Evolutionary conservation across 2,113 vertebrate genomes (phyloP).

Genomic region (Myrmecophaga tridactyla): DNA sequence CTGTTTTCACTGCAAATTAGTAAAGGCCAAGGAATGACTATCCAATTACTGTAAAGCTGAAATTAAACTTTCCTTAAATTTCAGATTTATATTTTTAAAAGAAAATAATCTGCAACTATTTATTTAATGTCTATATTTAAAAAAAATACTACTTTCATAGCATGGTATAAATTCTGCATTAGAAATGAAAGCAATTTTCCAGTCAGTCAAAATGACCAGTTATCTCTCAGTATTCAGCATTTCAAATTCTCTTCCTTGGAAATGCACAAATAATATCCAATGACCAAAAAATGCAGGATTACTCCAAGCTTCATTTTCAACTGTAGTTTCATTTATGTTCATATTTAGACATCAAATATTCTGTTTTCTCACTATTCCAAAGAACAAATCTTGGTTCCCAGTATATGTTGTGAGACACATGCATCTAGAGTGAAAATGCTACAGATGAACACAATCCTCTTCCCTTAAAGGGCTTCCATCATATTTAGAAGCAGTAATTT

Average conservation of each 20-base stretch:
- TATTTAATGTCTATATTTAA: neutral
- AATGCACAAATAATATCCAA: neutral
- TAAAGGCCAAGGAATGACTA: neutral
- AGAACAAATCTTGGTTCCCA: neutral
- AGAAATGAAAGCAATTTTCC: conserved; percentile 7
- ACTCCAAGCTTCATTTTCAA: neutral
- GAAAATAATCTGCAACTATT: neutral
- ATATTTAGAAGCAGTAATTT: neutral
- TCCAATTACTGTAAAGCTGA: neutral
- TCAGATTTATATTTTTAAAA: neutral
- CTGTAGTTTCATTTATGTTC: neutral
- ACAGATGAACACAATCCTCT: neutral
- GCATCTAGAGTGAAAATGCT: neutral
- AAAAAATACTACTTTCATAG: neutral
- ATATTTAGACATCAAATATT: neutral
- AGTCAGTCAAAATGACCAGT: neutral
- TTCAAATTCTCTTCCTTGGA: neutral
- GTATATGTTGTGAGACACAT: neutral
- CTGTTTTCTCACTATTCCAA: neutral
- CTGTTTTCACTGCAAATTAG: conserved; percentile 12
- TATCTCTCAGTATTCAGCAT: neutral
- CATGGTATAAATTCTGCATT: neutral
- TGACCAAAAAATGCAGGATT: neutral
- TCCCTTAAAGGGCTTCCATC: neutral
- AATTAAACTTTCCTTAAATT: conserved; percentile 4